phyloP scores from a whole-genome alignment of 2,797 vertebrate genomes.

The Acipenser oxyrinchus region DNA sequence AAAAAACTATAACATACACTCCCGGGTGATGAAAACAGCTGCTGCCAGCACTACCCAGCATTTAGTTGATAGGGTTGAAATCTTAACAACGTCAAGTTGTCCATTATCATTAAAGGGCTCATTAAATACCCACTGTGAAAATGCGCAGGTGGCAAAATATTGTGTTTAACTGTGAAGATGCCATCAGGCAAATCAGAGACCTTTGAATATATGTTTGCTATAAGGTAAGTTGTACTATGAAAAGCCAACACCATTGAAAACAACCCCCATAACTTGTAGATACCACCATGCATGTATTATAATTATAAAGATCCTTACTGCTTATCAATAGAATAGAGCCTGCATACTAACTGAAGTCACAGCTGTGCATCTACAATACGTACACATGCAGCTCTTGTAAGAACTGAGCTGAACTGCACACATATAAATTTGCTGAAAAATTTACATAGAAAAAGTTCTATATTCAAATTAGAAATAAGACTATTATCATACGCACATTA shows the following conservation, averaged over 20 bases:
- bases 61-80: no score
- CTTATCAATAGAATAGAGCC: slow-evolving; percentile 8
- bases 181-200: not conserved
- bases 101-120: not conserved
- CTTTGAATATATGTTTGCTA: not conserved
- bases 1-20: no score
- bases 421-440: no score
- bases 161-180: not conserved
- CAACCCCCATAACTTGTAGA: not conserved
- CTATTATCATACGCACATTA: no score
- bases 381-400: slow-evolving; percentile 48
- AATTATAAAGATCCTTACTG: not conserved
- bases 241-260: not conserved
- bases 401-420: slow-evolving; percentile 26
- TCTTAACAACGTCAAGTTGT: not conserved
- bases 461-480: no score
- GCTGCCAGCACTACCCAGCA: no score
- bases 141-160: not conserved
- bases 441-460: no score
- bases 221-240: not conserved
- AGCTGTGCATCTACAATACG: slow-evolving; percentile 34
- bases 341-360: slow-evolving; percentile 26
- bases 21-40: no score
- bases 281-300: not conserved
- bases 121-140: not conserved